phyloP scores from a whole-genome alignment of 1,140 invertebrate genomes.

The Spodoptera frugiperda region DNA sequence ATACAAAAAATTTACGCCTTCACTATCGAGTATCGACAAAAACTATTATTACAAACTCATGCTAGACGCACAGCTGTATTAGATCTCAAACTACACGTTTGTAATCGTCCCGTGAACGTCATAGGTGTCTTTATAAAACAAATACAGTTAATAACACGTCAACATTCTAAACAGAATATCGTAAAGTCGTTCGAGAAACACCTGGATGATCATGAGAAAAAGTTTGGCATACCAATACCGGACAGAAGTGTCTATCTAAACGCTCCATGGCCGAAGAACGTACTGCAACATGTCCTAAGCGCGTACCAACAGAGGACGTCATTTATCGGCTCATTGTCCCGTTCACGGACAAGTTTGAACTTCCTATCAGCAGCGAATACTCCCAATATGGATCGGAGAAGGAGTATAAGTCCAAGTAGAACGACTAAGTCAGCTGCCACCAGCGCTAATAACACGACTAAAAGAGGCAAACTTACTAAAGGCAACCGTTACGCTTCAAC shows the following conservation, averaged over 20 bases:
- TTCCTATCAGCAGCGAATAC: conserved; percentile 65
- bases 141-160: conserved; percentile 13
- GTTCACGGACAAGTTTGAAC: conserved; percentile 85
- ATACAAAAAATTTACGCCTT: too few relatives aligned
- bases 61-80: too few relatives aligned
- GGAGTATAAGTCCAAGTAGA: conserved; percentile 69
- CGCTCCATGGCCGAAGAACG: conserved; percentile 84
- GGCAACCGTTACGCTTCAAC: conserved; percentile 73
- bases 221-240: conserved; percentile 80
- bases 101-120: conserved; percentile 39
- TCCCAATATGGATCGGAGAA: conserved; percentile 65
- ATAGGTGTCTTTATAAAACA: conserved; percentile 31
- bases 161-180: conserved; percentile 67
- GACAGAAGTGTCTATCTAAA: conserved; percentile 77
- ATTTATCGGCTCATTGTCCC: conserved; percentile 84
- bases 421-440: conserved; percentile 65
- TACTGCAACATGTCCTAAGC: conserved; percentile 81
- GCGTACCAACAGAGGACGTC: conserved; percentile 83
- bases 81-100: neutral
- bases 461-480: conserved; percentile 69
- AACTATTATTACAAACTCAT: too few relatives aligned
- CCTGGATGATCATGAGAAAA: conserved; percentile 85
- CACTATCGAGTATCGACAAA: too few relatives aligned
- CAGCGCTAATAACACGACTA: conserved; percentile 68
- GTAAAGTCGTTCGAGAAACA: conserved; percentile 75